A percentile compares a stretch with the other conserved stretches of the same genome.
These are phyloP conservation scores for Papilio protenor DNA, from an alignment of 2,888 invertebrate species.

Conservation along the genomic window DNA sequence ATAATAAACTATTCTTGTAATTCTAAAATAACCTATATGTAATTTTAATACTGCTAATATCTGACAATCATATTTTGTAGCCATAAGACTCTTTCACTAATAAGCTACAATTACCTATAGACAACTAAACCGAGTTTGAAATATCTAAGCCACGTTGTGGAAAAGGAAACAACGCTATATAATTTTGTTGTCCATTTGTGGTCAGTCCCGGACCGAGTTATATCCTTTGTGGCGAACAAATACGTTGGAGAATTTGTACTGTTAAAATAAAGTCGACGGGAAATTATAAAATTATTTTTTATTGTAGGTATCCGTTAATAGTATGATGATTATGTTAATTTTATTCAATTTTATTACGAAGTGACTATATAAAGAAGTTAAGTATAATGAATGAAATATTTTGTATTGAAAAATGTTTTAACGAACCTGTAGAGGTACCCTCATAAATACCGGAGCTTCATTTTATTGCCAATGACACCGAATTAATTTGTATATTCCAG, in stretches of 20 bases:
- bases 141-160: background rate
- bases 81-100: too few species aligned
- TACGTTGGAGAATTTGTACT: conserved; percentile 2
- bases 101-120: too few species aligned
- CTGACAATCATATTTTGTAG: too few species aligned
- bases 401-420: conserved; percentile 2
- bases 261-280: background rate
- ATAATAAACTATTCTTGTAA: too few species aligned
- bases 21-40: too few species aligned
- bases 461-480: conserved; percentile 53
- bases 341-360: background rate
- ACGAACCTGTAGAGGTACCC: background rate
- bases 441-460: conserved; percentile 39
- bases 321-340: background rate
- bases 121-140: background rate
- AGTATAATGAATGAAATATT: conserved; percentile 3
- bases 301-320: background rate
- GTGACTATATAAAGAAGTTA: background rate
- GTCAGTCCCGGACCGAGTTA: conserved; percentile 1
- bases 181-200: conserved; percentile 36
- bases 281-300: background rate
- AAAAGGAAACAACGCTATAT: conserved; percentile 17
- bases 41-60: too few species aligned
- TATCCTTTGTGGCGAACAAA: conserved; percentile 24
- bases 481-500: conserved; percentile 56